Conservation (phyloP, 35 echinoderm and acorn worm species). For the Hemicentrotus pulcherrimus region DNA sequence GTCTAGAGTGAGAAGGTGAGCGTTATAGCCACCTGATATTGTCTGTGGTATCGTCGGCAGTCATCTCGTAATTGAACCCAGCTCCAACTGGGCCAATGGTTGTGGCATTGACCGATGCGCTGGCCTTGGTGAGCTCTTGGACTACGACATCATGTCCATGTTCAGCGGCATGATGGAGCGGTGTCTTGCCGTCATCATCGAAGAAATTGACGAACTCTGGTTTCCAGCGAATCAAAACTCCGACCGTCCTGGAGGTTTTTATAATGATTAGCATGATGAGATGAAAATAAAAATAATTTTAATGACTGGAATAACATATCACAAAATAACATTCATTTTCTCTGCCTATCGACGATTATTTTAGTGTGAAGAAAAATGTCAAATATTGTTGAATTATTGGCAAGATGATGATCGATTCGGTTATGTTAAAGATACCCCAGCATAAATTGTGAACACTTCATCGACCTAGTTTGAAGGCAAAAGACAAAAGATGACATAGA, state of each 20-base stretch:
- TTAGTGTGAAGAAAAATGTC: too few relatives aligned
- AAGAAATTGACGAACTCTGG: not conserved
- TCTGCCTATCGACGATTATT: too few relatives aligned
- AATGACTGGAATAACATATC: too few relatives aligned
- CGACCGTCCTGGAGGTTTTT: not conserved
- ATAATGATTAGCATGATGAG: not conserved
- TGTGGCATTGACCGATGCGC: not conserved
- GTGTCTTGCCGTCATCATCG: not conserved
- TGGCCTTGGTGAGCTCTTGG: not conserved
- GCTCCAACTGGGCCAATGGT: not conserved
- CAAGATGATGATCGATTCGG: too few relatives aligned
- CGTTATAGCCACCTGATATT: not conserved
- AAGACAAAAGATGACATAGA: too few relatives aligned
- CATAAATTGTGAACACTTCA: too few relatives aligned
- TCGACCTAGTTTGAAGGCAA: too few relatives aligned
- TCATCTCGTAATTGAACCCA: not conserved
- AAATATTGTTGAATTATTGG: too few relatives aligned
- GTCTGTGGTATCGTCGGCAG: not conserved
- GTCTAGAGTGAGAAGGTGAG: not conserved
- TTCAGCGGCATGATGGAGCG: not conserved
- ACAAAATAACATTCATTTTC: too few relatives aligned
- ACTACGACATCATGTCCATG: not conserved
- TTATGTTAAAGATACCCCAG: too few relatives aligned
- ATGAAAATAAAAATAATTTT: too few relatives aligned
- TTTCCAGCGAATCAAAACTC: conserved; percentile 15